These are phyloP conservation scores for Riptortus pedestris DNA, from an alignment of 1,140 invertebrate genomes.

Conservation along the genomic window DNA sequence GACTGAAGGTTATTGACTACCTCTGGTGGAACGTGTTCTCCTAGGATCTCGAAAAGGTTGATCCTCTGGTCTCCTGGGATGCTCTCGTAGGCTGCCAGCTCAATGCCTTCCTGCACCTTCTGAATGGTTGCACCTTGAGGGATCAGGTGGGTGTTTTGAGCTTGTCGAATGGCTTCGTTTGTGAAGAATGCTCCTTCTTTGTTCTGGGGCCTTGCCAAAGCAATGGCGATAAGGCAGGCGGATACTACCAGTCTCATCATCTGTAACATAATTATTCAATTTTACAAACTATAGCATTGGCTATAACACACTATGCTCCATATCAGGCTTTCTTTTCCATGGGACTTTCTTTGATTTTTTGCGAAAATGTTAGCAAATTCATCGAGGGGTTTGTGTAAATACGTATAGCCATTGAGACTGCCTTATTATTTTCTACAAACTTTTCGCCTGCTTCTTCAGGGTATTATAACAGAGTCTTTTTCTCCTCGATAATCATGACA, in stretches of 20 bases:
- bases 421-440: too few species aligned
- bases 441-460: too few species aligned
- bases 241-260: constrained; percentile 42
- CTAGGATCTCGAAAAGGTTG: constrained; percentile 67
- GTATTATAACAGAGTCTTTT: too few species aligned
- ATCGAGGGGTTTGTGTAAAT: too few species aligned
- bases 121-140: constrained; percentile 76
- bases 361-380: too few species aligned
- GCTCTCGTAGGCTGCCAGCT: constrained; percentile 67
- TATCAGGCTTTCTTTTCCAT: too few species aligned
- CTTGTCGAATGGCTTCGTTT: constrained; percentile 74
- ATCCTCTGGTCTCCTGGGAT: constrained; percentile 72
- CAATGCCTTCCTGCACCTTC: constrained; percentile 72
- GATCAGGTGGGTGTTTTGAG: constrained; percentile 68
- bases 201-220: constrained; percentile 36
- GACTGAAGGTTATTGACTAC: constrained; percentile 75
- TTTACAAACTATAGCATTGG: too few species aligned
- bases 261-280: too few species aligned
- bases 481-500: too few species aligned
- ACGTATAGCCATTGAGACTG: too few species aligned
- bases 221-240: neutral
- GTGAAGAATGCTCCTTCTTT: constrained; percentile 68
- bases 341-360: too few species aligned
- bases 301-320: too few species aligned
- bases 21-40: constrained; percentile 68